phyloP scores from a whole-genome alignment of 35 echinoderm and acorn worm species.

The Holothuria glaberrima region DNA sequence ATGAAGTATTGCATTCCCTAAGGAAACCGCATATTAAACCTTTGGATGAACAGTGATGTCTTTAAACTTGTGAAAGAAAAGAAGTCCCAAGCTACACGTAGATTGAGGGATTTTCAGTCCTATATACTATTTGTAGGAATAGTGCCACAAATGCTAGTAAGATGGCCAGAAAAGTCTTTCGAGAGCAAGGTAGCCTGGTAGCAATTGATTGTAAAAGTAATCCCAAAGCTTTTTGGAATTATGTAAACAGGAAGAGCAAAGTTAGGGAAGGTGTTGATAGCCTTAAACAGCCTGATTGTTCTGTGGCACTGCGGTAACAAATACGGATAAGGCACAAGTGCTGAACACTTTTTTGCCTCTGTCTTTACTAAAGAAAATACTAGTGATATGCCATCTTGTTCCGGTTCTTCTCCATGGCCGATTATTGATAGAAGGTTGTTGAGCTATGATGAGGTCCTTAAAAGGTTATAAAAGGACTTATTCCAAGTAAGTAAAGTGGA shows the following conservation, averaged over 20 bases:
- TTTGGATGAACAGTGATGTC: no score
- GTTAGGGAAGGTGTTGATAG: constrained; percentile 7
- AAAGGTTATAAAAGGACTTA: not conserved
- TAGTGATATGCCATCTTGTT: not conserved
- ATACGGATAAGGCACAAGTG: not conserved
- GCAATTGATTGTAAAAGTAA: not conserved
- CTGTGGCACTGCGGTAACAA: not conserved
- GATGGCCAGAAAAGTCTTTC: not conserved
- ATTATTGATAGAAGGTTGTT: not conserved
- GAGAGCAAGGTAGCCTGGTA: not conserved
- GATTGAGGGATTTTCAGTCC: not conserved
- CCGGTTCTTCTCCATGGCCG: not conserved
- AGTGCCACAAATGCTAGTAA: not conserved
- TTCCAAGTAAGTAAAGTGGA: not conserved
- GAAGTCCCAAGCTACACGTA: not conserved
- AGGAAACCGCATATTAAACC: no score
- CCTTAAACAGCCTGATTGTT: not conserved
- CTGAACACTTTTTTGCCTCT: constrained; percentile 7
- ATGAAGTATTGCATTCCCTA: no score
- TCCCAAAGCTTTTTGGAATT: not conserved
- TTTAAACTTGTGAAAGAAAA: no score
- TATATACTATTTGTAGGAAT: not conserved
- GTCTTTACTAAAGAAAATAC: not conserved
- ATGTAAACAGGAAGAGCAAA: not conserved
- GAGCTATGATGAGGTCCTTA: not conserved